phyloP scores from a whole-genome alignment of 2,113 vertebrate species.

The Grammomys dolichurus region DNA sequence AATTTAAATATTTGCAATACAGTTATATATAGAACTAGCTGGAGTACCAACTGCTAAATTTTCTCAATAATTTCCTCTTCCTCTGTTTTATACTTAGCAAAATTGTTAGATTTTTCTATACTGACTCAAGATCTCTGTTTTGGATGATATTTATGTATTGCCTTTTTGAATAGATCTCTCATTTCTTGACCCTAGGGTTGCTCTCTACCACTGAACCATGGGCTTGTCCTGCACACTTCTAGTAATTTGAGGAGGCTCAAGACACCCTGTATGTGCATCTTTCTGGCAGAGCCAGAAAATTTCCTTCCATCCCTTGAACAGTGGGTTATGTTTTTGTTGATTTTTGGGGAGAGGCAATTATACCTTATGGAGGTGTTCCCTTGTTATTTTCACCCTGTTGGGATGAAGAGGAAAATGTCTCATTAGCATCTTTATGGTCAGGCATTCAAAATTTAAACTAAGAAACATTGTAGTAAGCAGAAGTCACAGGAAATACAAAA shows the following conservation, averaged over 20 bases:
- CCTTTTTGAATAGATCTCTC: not conserved
- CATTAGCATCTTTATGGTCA: not conserved
- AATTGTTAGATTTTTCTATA: not conserved
- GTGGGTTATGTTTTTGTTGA: not conserved
- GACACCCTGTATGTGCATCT: not conserved
- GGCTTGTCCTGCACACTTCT: not conserved
- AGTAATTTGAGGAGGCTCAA: not conserved
- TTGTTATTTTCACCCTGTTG: not conserved
- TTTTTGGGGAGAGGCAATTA: not conserved
- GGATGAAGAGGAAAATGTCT: not conserved
- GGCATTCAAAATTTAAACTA: not conserved
- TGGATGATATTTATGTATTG: not conserved
- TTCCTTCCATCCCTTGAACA: not conserved
- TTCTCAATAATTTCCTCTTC: not conserved
- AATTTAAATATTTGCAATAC: not conserved
- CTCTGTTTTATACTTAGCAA: not conserved
- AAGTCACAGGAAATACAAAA: not conserved
- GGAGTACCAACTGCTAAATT: not conserved
- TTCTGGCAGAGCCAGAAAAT: not conserved
- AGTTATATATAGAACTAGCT: not conserved
- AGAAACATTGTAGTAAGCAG: not conserved
- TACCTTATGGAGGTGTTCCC: not conserved
- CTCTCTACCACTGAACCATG: not conserved
- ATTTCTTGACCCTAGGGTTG: not conserved
- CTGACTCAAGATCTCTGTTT: not conserved